Conservation (phyloP, 2,797 vertebrate genomes). For the Mallotus villosus region DNA sequence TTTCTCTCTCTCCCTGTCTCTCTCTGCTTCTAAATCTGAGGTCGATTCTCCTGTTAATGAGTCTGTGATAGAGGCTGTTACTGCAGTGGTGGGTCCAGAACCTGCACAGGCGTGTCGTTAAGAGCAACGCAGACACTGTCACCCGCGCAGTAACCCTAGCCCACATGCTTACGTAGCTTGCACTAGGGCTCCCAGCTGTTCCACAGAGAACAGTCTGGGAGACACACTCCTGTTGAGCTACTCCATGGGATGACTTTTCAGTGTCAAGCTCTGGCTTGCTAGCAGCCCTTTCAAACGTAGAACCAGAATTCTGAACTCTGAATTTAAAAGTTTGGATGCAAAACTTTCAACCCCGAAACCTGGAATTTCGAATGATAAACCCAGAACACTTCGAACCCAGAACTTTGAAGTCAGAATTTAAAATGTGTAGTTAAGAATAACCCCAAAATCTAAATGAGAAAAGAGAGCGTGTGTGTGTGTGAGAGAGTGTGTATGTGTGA, state of each 20-base stretch:
- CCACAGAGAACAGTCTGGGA: too few species aligned
- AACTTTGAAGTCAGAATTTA: neutral
- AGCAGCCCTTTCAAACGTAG: too few species aligned
- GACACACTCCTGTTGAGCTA: too few species aligned
- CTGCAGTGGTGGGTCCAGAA: neutral
- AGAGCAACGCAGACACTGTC: too few species aligned
- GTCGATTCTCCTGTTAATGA: too few species aligned
- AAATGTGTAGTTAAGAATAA: neutral
- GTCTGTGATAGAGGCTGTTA: too few species aligned
- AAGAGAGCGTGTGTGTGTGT: conserved; percentile 40
- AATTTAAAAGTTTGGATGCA: neutral
- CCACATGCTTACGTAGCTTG: too few species aligned
- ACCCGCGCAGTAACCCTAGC: too few species aligned
- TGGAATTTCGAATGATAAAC: neutral
- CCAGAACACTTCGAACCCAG: neutral
- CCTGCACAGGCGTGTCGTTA: too few species aligned
- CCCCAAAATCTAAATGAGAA: neutral
- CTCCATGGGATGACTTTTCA: too few species aligned
- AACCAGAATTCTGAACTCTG: neutral
- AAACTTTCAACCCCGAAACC: neutral
- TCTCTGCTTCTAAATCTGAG: neutral
- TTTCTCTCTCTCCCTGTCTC: neutral
- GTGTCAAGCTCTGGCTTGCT: too few species aligned
- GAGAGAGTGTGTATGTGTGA: conserved; percentile 27
- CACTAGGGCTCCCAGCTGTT: too few species aligned